Conservation (phyloP, 2,888 invertebrate species). For the Urechis unicinctus region DNA sequence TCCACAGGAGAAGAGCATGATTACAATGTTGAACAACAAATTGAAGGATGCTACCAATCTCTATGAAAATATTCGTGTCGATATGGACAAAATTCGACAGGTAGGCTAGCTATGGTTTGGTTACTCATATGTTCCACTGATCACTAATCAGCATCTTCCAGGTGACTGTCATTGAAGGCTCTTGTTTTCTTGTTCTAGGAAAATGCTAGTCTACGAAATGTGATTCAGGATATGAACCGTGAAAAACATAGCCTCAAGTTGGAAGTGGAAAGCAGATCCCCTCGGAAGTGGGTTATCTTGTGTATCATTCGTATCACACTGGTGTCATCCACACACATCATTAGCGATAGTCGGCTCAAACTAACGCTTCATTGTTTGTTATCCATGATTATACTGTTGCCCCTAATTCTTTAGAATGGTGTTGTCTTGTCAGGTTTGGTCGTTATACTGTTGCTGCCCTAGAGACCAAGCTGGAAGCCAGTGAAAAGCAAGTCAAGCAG, state of each 20-base stretch:
- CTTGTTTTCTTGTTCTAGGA: slow-evolving; percentile 32
- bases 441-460: slow-evolving; percentile 41
- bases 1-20: background rate
- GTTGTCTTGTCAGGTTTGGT: slow-evolving; percentile 31
- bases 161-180: too few species aligned
- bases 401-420: too few species aligned
- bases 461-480: slow-evolving; percentile 36
- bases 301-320: too few species aligned
- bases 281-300: slow-evolving; percentile 40
- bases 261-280: slow-evolving; percentile 38
- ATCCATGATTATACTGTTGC: too few species aligned
- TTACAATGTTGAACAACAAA: slow-evolving; percentile 24
- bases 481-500: slow-evolving; percentile 38
- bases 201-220: slow-evolving; percentile 36
- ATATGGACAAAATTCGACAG: slow-evolving; percentile 31
- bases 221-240: slow-evolving; percentile 32
- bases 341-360: too few species aligned
- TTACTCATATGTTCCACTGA: too few species aligned
- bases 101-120: too few species aligned
- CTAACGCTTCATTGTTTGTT: too few species aligned
- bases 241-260: slow-evolving; percentile 39
- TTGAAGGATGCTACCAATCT: slow-evolving; percentile 36
- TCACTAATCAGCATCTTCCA: too few species aligned
- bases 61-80: slow-evolving; percentile 33
- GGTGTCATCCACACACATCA: too few species aligned